Evolutionary conservation across 2,888 invertebrate species (phyloP).

Genomic region (Pandemis cinnamomeana): DNA sequence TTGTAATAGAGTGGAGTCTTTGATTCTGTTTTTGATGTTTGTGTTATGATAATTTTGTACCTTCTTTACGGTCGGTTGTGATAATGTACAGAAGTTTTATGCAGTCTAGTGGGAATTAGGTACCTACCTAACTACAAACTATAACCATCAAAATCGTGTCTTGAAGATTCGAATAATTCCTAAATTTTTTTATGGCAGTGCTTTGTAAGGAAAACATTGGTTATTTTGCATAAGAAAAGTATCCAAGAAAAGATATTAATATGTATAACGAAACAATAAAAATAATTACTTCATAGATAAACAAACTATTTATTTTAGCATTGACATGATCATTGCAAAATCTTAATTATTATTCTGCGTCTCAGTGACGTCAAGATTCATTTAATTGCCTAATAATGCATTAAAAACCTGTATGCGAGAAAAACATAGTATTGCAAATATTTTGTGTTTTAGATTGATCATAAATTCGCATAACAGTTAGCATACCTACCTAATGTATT

Average conservation of each 20-base stretch:
- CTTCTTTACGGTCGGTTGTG: too few species aligned
- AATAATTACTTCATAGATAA: background rate
- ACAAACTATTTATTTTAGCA: background rate
- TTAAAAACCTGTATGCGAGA: conserved; percentile 14
- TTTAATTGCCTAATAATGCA: conserved; percentile 11
- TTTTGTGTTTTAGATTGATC: conserved; percentile 22
- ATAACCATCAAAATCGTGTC: background rate
- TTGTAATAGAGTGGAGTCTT: too few species aligned
- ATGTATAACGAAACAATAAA: background rate
- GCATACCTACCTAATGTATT: conserved; percentile 1
- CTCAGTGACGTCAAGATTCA: conserved; percentile 21
- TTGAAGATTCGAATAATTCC: background rate
- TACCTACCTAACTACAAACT: too few species aligned
- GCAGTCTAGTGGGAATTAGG: background rate
- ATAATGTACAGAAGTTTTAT: too few species aligned
- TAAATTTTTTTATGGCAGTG: too few species aligned
- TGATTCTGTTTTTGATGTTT: too few species aligned
- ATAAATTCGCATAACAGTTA: conserved; percentile 25
- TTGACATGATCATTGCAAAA: background rate
- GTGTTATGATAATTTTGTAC: too few species aligned
- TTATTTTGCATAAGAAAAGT: too few species aligned
- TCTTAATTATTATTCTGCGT: background rate
- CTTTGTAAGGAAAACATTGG: too few species aligned
- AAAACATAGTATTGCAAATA: conserved; percentile 24
- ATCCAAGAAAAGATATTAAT: too few species aligned